Percentiles rank a stretch among this genome's conserved stretches.
phyloP scores from a whole-genome alignment of 2,113 vertebrate species.

The Numenius arquata region DNA sequence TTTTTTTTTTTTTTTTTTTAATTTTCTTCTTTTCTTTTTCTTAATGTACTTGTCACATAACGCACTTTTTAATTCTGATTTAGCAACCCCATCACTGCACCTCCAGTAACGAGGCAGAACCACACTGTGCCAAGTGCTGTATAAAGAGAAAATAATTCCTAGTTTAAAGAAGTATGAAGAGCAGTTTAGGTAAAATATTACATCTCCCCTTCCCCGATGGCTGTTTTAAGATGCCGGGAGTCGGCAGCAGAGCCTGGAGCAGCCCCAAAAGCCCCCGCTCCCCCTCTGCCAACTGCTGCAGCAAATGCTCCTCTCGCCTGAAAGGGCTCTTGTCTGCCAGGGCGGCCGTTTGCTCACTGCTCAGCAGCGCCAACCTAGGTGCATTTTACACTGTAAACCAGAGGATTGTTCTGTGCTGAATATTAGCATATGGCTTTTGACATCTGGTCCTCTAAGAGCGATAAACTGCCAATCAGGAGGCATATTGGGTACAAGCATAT shows the following conservation, averaged over 20 bases:
- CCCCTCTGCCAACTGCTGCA: not conserved
- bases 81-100: not conserved
- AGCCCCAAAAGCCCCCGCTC: not conserved
- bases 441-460: slow-evolving; percentile 24
- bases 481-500: slow-evolving; percentile 20
- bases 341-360: not conserved
- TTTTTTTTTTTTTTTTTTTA: not conserved
- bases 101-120: not conserved
- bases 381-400: not conserved
- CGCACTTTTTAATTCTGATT: not conserved
- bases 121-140: not conserved
- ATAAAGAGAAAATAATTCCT: not conserved
- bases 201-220: not conserved
- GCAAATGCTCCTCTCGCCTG: not conserved
- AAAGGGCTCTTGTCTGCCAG: not conserved
- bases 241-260: not conserved
- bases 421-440: slow-evolving; percentile 60
- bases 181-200: not conserved
- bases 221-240: not conserved
- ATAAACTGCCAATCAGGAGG: slow-evolving; percentile 39
- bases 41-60: not conserved
- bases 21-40: not conserved
- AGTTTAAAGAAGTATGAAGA: not conserved
- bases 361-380: not conserved
- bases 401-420: not conserved